Percentiles rank a stretch among this genome's conserved stretches.
These are phyloP conservation scores for Meriones unguiculatus DNA, from an alignment of 2,113 vertebrate genomes.

Conservation along the genomic window DNA sequence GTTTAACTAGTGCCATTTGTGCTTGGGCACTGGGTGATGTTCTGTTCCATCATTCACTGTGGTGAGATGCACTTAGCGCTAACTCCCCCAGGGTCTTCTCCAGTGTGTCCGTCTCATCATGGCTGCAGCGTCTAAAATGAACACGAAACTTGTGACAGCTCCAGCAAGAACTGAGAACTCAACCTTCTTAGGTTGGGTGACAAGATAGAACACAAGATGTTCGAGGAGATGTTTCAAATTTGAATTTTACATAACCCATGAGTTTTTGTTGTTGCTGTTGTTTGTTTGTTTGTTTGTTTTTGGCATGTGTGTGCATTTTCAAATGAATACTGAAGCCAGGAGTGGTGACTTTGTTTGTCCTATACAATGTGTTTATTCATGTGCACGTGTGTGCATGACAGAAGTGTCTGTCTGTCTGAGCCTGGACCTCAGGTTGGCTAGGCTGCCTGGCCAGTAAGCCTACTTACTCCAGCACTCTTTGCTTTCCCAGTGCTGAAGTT, in stretches of 20 bases:
- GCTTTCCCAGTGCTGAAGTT: neutral
- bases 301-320: neutral
- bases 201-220: neutral
- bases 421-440: neutral
- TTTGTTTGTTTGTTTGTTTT: neutral
- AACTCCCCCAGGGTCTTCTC: neutral
- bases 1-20: conserved; percentile 30
- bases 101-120: neutral
- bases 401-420: neutral
- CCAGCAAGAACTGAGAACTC: neutral
- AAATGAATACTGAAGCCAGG: neutral
- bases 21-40: neutral
- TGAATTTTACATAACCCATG: neutral
- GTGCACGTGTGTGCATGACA: neutral
- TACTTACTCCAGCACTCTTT: too few relatives aligned
- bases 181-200: neutral
- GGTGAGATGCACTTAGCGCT: neutral
- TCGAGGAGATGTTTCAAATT: neutral
- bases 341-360: neutral
- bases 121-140: neutral
- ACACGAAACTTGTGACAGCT: conserved; percentile 25
- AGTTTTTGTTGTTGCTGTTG: neutral
- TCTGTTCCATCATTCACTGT: neutral
- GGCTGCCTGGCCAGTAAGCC: neutral
- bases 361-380: neutral